Base-by-base conservation (phyloP, 2,797 vertebrate species). In the Cryptoprocta ferox region DNA sequence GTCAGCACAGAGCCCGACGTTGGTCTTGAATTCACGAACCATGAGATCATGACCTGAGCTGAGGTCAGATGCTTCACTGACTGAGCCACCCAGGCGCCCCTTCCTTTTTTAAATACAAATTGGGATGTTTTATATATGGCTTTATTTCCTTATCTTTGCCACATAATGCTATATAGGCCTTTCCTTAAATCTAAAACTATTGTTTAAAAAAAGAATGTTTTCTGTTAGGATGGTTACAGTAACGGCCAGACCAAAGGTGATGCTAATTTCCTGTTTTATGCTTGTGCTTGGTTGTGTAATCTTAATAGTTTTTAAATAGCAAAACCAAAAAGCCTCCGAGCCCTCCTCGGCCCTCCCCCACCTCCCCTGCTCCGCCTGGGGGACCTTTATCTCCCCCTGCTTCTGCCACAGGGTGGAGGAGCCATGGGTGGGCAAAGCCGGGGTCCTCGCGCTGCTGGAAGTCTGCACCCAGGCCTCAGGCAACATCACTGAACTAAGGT, bases 351-450 rank as follows among this genome's bases (percentile, higher is more conserved):
- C 28, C 4, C 28, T 24, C 28, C 4, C 1, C 0, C 28, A 10
- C 76, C 8, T 0, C 63, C 53, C 16, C 61, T 14, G 1, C 81
- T 68, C 4, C n/a, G 68, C 53, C 12, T 9, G 19, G 6, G 8
- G 30, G 21, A 12, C 32, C 10, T 24, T 63, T 14, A 39, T 53
- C 59, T 97, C n/a, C 79, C 59, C 92, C 0, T 66, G 0, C 83
- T 98, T 95, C 97, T 70, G 59, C 98, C 94, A 68, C 98, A 99
- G 99, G 96, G 98, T 99, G 88, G 98, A 99, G 89, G 99, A 99
- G 78, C 97, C 96, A 0, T 99, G 99, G 99, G 97, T 99, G 15
- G 71, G 53, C 90, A 96, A 45, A 28, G 97, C 97, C 32, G 95
- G 98, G 16, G 71, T 98, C 5, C 76, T 32, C 0, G 32, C 32